phyloP scores from a whole-genome alignment of 2,888 invertebrate species.

The Euzophera pinguis region DNA sequence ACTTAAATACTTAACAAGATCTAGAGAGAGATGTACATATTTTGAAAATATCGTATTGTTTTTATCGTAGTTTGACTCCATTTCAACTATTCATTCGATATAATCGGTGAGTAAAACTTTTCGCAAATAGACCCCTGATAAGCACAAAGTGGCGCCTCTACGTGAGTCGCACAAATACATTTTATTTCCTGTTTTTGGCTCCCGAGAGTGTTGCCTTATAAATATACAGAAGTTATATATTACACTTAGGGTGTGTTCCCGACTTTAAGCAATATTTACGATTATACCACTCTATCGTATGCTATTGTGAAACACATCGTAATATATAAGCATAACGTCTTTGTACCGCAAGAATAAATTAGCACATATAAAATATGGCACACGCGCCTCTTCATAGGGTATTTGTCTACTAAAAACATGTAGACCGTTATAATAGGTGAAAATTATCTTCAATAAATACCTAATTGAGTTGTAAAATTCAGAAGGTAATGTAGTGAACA shows the following conservation, averaged over 20 bases:
- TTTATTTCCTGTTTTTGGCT: conserved; percentile 3
- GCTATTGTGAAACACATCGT: conserved; percentile 3
- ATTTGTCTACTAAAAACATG: no score
- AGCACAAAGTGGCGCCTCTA: background rate
- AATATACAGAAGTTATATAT: conserved; percentile 12
- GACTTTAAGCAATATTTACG: conserved; percentile 11
- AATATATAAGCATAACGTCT: background rate
- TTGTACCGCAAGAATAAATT: conserved; percentile 6
- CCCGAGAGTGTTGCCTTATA: conserved; percentile 4
- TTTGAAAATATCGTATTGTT: no score
- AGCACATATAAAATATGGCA: background rate
- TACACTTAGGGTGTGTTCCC: background rate
- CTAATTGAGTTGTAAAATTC: no score
- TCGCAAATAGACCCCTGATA: no score
- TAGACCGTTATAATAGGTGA: no score
- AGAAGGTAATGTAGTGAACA: no score
- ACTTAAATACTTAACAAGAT: no score
- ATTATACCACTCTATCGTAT: background rate
- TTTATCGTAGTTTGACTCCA: no score
- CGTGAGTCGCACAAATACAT: conserved; percentile 11
- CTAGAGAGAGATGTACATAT: no score
- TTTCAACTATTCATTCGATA: no score
- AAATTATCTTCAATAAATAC: no score
- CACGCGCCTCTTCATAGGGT: background rate
- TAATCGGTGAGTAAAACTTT: no score